phyloP scores from a whole-genome alignment of 23 tunicate species.

The Aplidium turbinatum region DNA sequence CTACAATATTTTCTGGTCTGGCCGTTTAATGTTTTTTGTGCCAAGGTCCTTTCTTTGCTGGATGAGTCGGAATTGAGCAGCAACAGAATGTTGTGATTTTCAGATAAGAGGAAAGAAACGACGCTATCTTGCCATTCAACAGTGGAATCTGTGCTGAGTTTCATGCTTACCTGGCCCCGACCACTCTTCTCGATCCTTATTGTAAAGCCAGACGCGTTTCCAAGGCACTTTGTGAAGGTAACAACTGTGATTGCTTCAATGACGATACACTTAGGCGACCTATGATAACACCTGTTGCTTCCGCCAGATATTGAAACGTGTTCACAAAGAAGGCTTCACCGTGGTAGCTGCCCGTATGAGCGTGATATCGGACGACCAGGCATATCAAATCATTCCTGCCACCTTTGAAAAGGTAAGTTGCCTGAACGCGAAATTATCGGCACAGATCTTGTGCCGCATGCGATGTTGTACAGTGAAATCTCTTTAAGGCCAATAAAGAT shows the following conservation, averaged over 20 bases:
- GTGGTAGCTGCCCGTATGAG: constrained; percentile 59
- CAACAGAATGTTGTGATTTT: neutral
- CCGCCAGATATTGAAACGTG: constrained; percentile 71
- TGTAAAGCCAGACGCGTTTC: constrained; percentile 82
- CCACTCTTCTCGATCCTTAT: constrained; percentile 60
- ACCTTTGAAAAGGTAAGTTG: constrained; percentile 38
- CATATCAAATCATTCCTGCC: constrained; percentile 56
- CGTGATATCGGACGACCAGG: constrained; percentile 70
- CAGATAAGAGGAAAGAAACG: neutral
- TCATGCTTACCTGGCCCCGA: constrained; percentile 50
- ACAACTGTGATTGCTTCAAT: neutral
- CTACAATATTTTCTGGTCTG: too few relatives aligned
- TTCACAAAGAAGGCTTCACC: constrained; percentile 61
- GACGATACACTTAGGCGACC: too few relatives aligned
- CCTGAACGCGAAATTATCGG: neutral
- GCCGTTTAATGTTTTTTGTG: too few relatives aligned
- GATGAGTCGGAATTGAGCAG: too few relatives aligned
- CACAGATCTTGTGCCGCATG: neutral
- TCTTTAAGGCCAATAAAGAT: neutral
- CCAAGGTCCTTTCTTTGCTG: too few relatives aligned
- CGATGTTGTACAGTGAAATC: neutral
- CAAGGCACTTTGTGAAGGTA: constrained; percentile 81
- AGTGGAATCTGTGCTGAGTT: constrained; percentile 44
- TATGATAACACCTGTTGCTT: too few relatives aligned
- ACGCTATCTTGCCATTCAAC: neutral